Conservation (phyloP, 2,888 invertebrate species). For the Plusia festucae region DNA sequence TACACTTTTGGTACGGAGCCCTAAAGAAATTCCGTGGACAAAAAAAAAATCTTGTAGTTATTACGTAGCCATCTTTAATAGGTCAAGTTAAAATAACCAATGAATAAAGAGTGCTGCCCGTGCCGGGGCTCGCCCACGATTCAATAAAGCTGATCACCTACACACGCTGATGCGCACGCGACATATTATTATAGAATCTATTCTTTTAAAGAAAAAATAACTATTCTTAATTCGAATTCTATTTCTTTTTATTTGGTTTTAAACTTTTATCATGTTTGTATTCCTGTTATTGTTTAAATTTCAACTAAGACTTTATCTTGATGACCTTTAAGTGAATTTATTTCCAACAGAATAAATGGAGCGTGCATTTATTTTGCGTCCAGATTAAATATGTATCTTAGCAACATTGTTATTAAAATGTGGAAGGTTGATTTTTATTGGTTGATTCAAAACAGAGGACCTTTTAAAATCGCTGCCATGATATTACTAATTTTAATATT, state of each 20-base stretch:
- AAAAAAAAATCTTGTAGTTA: constrained; percentile 22
- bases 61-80: constrained; percentile 33
- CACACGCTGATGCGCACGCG: constrained; percentile 36
- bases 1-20: too few relatives aligned
- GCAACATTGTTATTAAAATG: not conserved
- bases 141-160: constrained; percentile 67
- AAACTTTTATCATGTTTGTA: constrained; percentile 3
- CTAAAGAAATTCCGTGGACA: not conserved
- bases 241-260: not conserved
- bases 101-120: constrained; percentile 38
- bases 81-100: constrained; percentile 49
- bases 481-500: not conserved
- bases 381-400: not conserved
- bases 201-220: not conserved
- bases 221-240: not conserved
- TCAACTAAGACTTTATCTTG: not conserved
- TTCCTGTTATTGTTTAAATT: constrained; percentile 3
- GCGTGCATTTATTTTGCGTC: not conserved
- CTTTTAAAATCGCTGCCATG: not conserved
- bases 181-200: too few relatives aligned
- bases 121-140: constrained; percentile 69
- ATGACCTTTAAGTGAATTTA: constrained; percentile 6
- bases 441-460: too few relatives aligned
- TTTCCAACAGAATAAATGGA: not conserved
- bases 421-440: not conserved